Base-by-base conservation (phyloP, 2,888 invertebrate genomes). In the Phyllotreta cruciferae region DNA sequence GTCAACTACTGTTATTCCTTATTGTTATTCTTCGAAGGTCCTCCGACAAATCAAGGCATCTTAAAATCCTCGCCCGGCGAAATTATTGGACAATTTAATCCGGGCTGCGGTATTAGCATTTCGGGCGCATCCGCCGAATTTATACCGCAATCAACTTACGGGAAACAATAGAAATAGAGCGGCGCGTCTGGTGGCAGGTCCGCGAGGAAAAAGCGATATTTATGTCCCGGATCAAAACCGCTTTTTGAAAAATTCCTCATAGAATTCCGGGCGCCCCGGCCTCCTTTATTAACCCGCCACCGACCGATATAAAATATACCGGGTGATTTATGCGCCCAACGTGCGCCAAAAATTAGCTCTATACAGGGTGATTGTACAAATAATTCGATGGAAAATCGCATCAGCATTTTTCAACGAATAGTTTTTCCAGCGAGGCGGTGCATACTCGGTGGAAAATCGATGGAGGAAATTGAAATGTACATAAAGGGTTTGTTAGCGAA, bases 1-100 rank as follows among this genome's bases (percentile, higher is more conserved):
- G n/a, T n/a, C n/a, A n/a, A n/a, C n/a, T n/a, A n/a, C n/a, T n/a
- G n/a, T n/a, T n/a, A n/a, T n/a, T n/a, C n/a, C n/a, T n/a, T n/a
- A n/a, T n/a, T 50, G 50, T 50, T 50, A 50, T 50, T 50, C 50
- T 50, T 50, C 36, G 36, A 50, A 24, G 10, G 50, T 49, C n/a
- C 9, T n/a, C 24, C 24, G 11, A 57, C 24, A 57, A 49, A 37
- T 57, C 44, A 49, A 47, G 6, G 9, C 34, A 35, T 49, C 47
- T 57, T 57, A 57, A 38, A 49, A 57, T 49, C 57, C 39, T 24
- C 39, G 11, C 49, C 39, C 7, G 34, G 6, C 11, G 49, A 49
- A 57, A 57, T 57, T 57, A 57, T 49, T 49, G 24, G 39, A 49
- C 49, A 57, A 57, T 57, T 57, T 57, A 57, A 57, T 47, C 57